These are phyloP conservation scores for Platyrinchus mystaceus DNA, from an alignment of 2,797 vertebrate genomes.

Conservation along the genomic window DNA sequence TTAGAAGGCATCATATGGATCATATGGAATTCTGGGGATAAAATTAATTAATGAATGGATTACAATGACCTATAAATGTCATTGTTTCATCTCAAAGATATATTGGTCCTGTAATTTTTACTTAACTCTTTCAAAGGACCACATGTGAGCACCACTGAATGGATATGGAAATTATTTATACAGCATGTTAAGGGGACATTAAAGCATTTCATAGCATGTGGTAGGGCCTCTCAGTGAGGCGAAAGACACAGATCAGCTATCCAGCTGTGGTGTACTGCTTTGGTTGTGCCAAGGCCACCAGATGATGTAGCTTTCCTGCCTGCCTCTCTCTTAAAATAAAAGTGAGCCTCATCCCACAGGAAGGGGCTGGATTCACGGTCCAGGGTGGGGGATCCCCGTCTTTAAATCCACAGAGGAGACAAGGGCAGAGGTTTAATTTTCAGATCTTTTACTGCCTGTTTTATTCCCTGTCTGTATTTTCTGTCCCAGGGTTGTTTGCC, in stretches of 20 bases:
- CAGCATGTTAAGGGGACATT: slow-evolving; percentile 54
- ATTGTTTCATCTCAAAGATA: slow-evolving; percentile 68
- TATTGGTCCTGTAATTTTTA: slow-evolving; percentile 60
- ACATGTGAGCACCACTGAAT: slow-evolving; percentile 54
- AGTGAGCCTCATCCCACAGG: not conserved
- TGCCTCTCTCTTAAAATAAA: not conserved
- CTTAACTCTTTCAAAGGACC: slow-evolving; percentile 74
- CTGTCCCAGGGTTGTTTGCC: not conserved
- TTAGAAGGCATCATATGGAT: slow-evolving; percentile 60
- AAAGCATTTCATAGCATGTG: slow-evolving; percentile 57
- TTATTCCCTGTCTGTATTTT: not conserved
- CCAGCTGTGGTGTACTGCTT: slow-evolving; percentile 44
- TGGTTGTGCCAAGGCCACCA: slow-evolving; percentile 50
- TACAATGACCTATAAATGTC: slow-evolving; percentile 74
- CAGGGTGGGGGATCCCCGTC: not conserved
- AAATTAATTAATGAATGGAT: slow-evolving; percentile 73
- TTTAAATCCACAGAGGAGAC: not conserved
- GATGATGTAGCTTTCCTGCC: slow-evolving; percentile 29
- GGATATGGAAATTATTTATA: slow-evolving; percentile 59
- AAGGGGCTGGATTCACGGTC: not conserved
- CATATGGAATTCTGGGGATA: slow-evolving; percentile 63
- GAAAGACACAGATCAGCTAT: slow-evolving; percentile 43
- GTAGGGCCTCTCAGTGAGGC: slow-evolving; percentile 21
- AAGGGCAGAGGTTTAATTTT: not conserved
- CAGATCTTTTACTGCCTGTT: not conserved